phyloP scores from a whole-genome alignment of 2,113 vertebrate species.

The Oriolus oriolus region DNA sequence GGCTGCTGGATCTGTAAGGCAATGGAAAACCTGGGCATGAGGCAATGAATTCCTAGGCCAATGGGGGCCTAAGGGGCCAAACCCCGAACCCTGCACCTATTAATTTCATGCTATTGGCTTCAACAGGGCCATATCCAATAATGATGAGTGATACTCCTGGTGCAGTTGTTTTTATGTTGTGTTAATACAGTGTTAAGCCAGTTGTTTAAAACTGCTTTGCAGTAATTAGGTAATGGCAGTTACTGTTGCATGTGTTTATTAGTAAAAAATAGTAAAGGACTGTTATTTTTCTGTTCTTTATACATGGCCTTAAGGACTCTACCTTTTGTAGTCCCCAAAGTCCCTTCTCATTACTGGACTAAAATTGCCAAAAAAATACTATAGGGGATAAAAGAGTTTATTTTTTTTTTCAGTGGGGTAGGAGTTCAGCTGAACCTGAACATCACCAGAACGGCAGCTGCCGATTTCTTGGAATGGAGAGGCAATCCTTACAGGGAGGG shows the following conservation, averaged over 20 bases:
- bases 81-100: neutral
- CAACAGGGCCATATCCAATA: conserved; percentile 7
- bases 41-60: conserved; percentile 26
- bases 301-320: neutral
- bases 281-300: conserved; percentile 40
- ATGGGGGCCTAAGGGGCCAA: neutral
- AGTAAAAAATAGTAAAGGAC: conserved; percentile 32
- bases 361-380: conserved; percentile 31
- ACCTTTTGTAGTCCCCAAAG: conserved; percentile 43
- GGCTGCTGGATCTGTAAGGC: neutral
- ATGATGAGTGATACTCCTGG: conserved; percentile 3
- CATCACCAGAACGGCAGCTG: neutral
- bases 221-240: conserved; percentile 55
- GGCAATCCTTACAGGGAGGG: neutral
- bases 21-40: conserved; percentile 37
- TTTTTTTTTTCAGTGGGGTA: neutral
- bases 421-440: conserved; percentile 1
- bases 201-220: conserved; percentile 63
- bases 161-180: conserved; percentile 46
- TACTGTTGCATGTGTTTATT: conserved; percentile 50
- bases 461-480: neutral
- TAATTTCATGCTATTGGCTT: conserved; percentile 47
- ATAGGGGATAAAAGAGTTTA: neutral
- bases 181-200: conserved; percentile 63
- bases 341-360: conserved; percentile 2